Evolutionary conservation across 1,140 invertebrate genomes (phyloP), one percentile per base, ranked within the genome.

Genomic region (Micrasema longulum): DNA sequence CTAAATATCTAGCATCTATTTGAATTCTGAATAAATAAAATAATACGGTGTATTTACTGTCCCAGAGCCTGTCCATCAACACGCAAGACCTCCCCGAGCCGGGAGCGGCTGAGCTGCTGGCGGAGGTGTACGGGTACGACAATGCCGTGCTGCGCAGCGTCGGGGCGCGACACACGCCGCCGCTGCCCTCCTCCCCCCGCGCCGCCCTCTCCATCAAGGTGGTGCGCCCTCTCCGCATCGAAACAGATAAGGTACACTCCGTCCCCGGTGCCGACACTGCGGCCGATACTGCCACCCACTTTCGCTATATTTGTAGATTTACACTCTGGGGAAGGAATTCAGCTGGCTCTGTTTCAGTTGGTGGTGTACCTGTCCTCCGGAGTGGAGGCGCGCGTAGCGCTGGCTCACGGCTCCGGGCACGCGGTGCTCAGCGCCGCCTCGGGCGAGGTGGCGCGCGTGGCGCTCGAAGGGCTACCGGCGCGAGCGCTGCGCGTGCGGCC

Each of bases 351-450:
- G 9, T 73, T 73, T 12, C 35, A 75, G 74, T n/a, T 75, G 16
- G 62, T 75, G 26, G 38, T 75, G 20, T 75, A 48, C 48, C 45
- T 69, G 36, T 41, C 48, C 18, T 48, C 57, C 18, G 26, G 35
- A 31, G 48, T 48, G 45, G 41, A 53, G 26, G 57, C 52, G n/a
- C 45, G 35, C 16, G 31, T 65, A 2, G n/a, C 65, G 11, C 50
- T 75, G 7, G 11, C 66, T 9, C 57, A 75, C 38, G 74, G 74
- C 41, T 75, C 74, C 1, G 70, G 74, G 10, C 47, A 31, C 65
- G 53, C 72, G 43, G 35, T 68, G 16, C 41, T 75, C 6, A 18
- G 18, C 11, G 23, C 26, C 5, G 69, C 74, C 0, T 36, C 50
- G 0, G 22, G 52, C 6, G 57, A 60, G 1, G n/a, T 38, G 50